A percentile compares a stretch with the other conserved stretches of the same genome.
Evolutionary conservation across 2,113 vertebrate genomes (phyloP).

Genomic region (Nerophis lumbriciformis): DNA sequence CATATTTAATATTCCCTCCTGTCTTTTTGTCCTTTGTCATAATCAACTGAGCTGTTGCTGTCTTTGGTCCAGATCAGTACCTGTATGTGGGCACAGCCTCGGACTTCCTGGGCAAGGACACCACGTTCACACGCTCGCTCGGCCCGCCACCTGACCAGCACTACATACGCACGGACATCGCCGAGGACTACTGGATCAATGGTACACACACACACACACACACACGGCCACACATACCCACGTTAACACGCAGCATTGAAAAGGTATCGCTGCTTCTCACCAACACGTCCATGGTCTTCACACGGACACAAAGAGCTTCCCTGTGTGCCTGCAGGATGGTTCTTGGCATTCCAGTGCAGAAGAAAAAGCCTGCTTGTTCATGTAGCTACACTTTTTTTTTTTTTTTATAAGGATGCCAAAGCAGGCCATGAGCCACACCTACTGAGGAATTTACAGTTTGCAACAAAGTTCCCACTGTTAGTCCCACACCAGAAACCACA

Average conservation of each 20-base stretch:
- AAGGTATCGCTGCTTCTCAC: constrained; percentile 30
- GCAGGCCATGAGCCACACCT: constrained; percentile 50
- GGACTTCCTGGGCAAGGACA: constrained; percentile 96
- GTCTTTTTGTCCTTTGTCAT: not conserved
- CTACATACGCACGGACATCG: constrained; percentile 94
- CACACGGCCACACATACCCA: constrained; percentile 24
- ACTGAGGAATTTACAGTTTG: constrained; percentile 55
- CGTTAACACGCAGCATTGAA: constrained; percentile 33
- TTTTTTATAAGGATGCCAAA: constrained; percentile 60
- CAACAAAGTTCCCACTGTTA: constrained; percentile 43
- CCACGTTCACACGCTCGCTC: constrained; percentile 89
- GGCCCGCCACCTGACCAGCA: constrained; percentile 87
- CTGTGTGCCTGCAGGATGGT: constrained; percentile 48
- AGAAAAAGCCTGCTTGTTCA: constrained; percentile 63
- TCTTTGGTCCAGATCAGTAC: constrained; percentile 79
- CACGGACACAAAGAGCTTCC: constrained; percentile 46
- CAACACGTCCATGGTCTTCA: constrained; percentile 27
- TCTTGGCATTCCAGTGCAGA: constrained; percentile 58
- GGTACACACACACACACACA: constrained; percentile 69
- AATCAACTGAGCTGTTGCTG: not conserved
- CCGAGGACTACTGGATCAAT: constrained; percentile 95
- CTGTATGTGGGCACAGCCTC: constrained; percentile 92
- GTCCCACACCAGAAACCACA: constrained; percentile 11
- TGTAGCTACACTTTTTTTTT: constrained; percentile 34
- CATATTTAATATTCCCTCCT: not conserved